Evolutionary conservation across 2,113 vertebrate genomes (phyloP).

Genomic region (Heterotis niloticus): DNA sequence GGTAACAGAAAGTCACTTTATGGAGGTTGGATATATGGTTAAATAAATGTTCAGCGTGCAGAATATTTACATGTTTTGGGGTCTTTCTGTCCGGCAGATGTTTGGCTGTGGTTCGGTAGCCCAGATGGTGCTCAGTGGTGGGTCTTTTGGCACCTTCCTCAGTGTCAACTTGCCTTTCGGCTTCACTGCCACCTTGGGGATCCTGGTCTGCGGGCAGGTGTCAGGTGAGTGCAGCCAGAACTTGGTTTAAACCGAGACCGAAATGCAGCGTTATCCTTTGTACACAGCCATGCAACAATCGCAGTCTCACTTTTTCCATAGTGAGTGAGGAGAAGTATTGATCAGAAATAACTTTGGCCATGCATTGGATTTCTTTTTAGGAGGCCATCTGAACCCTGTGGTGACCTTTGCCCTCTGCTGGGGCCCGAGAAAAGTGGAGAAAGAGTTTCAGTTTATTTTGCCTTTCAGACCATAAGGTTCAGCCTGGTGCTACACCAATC

Average conservation of each 20-base stretch:
- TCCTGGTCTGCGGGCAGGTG: conserved; percentile 85
- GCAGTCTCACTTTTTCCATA: too few relatives aligned
- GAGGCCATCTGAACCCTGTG: conserved; percentile 90
- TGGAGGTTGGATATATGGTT: not conserved
- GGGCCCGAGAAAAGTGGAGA: conserved; percentile 89
- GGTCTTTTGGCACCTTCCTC: conserved; percentile 80
- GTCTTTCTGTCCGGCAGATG: conserved; percentile 65
- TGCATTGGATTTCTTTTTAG: conserved; percentile 53
- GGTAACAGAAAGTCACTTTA: not conserved
- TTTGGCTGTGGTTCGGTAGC: conserved; percentile 91
- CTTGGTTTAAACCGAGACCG: not conserved
- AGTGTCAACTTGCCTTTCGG: conserved; percentile 93
- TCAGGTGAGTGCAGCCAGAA: conserved; percentile 69
- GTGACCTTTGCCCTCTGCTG: conserved; percentile 92
- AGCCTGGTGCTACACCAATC: conserved; percentile 86
- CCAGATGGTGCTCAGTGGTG: conserved; percentile 76
- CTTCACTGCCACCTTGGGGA: conserved; percentile 84
- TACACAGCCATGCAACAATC: not conserved
- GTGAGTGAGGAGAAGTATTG: not conserved
- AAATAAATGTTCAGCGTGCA: not conserved
- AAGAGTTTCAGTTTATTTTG: conserved; percentile 82
- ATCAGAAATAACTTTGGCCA: conserved; percentile 1
- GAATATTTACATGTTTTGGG: not conserved
- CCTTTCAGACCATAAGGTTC: conserved; percentile 84
- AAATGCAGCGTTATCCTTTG: not conserved